Evolutionary conservation across 2,113 vertebrate genomes (phyloP), one percentile per base, ranked within the genome.

Genomic region (Ammodytes dubius): DNA sequence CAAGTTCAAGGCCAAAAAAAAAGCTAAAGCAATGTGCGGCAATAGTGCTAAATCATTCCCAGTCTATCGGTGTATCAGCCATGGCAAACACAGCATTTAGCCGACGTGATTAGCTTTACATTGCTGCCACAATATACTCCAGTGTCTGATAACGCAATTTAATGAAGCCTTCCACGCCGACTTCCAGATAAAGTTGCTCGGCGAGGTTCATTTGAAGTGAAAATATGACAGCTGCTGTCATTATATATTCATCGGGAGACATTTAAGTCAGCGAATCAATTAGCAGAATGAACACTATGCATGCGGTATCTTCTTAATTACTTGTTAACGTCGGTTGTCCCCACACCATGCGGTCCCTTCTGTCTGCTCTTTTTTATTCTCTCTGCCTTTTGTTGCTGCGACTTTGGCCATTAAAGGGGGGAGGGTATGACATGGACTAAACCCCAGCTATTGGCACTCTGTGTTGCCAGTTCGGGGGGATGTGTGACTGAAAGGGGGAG

Each of bases 231-330:
- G 91, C 91, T 91, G 92, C 77, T 81, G 85, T 77, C 84, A 69
- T 91, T 91, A 90, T 87, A 85, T 76, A 89, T 91, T 91, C 91
- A 88, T 89, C 79, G 78, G 82, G 79, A 91, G 87, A 91, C 88
- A 93, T 93, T 93, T 90, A 91, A 91, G 79, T 89, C 78, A 65
- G 66, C 61, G 90, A 91, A 91, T 93, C 88, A 92, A 91, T 93
- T 91, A 93, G 89, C 81, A n/a, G 70, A 87, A 78, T 83, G 83
- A 91, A 85, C 52, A 47, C 83, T 74, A 84, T 74, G 81, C 70
- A 84, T 91, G 90, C 89, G 86, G 84, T 89, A 83, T 89, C 86
- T 89, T 66, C 86, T 85, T 91, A 90, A 91, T 91, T 91, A 91
- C 77, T 81, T 52, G 80, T 75, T 76, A 83, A 74, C 71, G 47